Conservation (phyloP, 2,797 vertebrate genomes). For the Erpetoichthys calabaricus region DNA sequence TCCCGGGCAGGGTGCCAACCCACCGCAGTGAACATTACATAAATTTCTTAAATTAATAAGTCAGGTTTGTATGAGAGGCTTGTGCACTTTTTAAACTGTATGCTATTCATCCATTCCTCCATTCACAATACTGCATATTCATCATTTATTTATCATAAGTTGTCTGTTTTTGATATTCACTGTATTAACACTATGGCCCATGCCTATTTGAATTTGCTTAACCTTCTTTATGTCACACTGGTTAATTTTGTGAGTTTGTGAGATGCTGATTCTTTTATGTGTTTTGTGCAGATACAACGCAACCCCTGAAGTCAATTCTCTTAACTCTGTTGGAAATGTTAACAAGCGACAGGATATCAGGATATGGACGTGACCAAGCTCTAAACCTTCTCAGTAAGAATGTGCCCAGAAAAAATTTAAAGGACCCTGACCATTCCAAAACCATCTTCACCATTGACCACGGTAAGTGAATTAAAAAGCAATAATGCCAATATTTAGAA, state of each 20-base stretch:
- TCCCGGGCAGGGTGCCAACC: too few species aligned
- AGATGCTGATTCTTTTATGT: constrained; percentile 7
- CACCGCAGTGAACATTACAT: too few species aligned
- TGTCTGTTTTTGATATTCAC: too few species aligned
- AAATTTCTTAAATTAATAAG: too few species aligned
- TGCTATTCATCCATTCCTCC: too few species aligned
- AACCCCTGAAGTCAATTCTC: constrained; percentile 75
- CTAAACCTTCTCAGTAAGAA: constrained; percentile 86
- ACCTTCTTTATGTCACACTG: too few species aligned
- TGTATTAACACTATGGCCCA: too few species aligned
- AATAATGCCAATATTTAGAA: neutral
- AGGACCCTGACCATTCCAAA: constrained; percentile 56
- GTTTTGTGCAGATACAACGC: constrained; percentile 57
- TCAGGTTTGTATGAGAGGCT: too few species aligned
- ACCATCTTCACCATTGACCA: constrained; percentile 75
- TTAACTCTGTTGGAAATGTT: constrained; percentile 76
- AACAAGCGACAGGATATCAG: constrained; percentile 73
- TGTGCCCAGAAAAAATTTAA: constrained; percentile 67
- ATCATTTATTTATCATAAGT: too few species aligned
- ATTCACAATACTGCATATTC: too few species aligned
- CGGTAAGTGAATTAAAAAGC: constrained; percentile 43
- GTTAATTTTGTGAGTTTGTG: neutral
- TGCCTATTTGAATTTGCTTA: too few species aligned
- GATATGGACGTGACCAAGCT: constrained; percentile 82
- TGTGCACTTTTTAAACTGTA: too few species aligned